Evolutionary conservation across 2,888 invertebrate species (phyloP).

Genomic region (Drosophila infuscata): DNA sequence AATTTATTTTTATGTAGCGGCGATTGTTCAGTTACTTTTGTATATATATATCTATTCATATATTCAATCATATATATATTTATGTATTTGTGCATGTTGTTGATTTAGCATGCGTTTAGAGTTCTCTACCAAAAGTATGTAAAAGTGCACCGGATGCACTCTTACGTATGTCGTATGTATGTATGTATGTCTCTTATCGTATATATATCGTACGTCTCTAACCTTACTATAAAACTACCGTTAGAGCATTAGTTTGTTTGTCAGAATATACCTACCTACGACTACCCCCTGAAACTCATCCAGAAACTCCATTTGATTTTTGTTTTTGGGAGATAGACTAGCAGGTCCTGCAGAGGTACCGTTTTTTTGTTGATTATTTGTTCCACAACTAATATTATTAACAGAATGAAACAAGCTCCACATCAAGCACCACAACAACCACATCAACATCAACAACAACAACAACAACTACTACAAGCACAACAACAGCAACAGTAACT

Average conservation of each 20-base stretch:
- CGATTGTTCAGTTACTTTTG: slow-evolving; percentile 21
- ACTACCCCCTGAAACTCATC: slow-evolving; percentile 20
- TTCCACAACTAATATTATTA: slow-evolving; percentile 83
- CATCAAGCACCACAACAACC: slow-evolving; percentile 64
- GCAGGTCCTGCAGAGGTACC: slow-evolving; percentile 48
- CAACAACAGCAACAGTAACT: slow-evolving; percentile 46
- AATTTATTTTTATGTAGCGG: slow-evolving; percentile 32
- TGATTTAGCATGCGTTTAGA: slow-evolving; percentile 60
- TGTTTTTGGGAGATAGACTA: slow-evolving; percentile 56
- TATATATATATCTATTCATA: slow-evolving; percentile 44
- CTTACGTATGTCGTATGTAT: slow-evolving; percentile 54
- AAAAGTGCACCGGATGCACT: slow-evolving; percentile 44
- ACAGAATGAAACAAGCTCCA: slow-evolving; percentile 83
- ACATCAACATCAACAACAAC: slow-evolving; percentile 47
- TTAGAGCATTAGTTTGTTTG: slow-evolving; percentile 28
- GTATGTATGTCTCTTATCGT: slow-evolving; percentile 42
- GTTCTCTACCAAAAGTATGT: slow-evolving; percentile 36
- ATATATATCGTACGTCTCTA: slow-evolving; percentile 12
- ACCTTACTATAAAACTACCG: slow-evolving; percentile 19
- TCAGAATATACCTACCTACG: neutral
- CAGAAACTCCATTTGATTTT: slow-evolving; percentile 60
- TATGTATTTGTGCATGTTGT: slow-evolving; percentile 64
- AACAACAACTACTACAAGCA: slow-evolving; percentile 43
- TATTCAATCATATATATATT: slow-evolving; percentile 26
- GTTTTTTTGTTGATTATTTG: slow-evolving; percentile 73